Evolutionary conservation across 2,888 invertebrate genomes (phyloP), one percentile per base, ranked within the genome.

Genomic region (Thysanoteuthis rhombus): DNA sequence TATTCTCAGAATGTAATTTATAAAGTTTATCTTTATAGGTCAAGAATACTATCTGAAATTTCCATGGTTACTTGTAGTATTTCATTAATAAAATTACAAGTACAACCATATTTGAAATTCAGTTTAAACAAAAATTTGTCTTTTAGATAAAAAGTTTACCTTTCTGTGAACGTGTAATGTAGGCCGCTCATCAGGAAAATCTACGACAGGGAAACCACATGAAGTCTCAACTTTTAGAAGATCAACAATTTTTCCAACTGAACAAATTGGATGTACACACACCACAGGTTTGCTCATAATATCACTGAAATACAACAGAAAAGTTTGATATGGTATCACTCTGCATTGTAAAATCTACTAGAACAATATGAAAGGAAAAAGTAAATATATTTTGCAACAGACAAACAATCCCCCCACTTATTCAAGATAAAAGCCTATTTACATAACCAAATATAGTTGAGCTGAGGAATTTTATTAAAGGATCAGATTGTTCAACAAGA

Each of bases 221-320:
- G 99, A 99, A 0, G 98, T 97, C 94, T 98, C 98, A 32, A 98
- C 97, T 95, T 98, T 98, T 36, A 99, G 97, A 93, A 99, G 97
- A 95, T 98, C 98, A 3, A 99, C 98, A 93, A 99, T 98, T 95
- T 98, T 98, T 0, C 98, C 98, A n/a, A 99, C 99, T 95, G 98
- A 98, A 97, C 99, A 99, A 2, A 98, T 98, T 1, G 98, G 98
- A 96, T 98, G 98, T 93, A 99, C 97, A 0, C 98, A 98, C 92
- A 98, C 98, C 0, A 99, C 99, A 0, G 99, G 99, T 96, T 98
- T 98, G 94, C 98, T 98, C 99, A 99, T 99, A 92, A 99, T 98
- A 94, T 97, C 97, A 94, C 97, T 97, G 95, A 36, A 95, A 95
- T 93, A 28, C 47, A 92, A 39, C 93, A 93, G 6, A n/a, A n/a